A percentile compares a stretch with the other conserved stretches of the same genome.
Evolutionary conservation across 1,140 invertebrate genomes (phyloP).

Genomic region (Fopius arisanus): DNA sequence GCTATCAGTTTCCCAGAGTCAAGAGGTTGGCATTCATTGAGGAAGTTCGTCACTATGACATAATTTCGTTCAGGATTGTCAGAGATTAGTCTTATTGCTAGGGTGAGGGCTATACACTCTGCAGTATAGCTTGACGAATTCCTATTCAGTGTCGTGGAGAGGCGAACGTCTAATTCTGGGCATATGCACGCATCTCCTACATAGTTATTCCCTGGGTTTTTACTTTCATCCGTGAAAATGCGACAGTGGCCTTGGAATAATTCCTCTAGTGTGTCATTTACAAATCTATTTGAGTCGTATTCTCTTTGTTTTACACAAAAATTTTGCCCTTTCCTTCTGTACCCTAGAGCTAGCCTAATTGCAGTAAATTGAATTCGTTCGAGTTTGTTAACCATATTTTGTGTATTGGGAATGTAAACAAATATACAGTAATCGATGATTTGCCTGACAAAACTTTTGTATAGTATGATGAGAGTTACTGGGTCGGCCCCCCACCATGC

Average conservation of each 20-base stretch:
- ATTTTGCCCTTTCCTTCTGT: background rate
- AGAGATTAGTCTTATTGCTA: background rate
- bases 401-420: slow-evolving; percentile 9
- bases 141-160: background rate
- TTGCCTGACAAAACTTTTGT: slow-evolving; percentile 21
- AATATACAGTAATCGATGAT: slow-evolving; percentile 27
- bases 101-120: background rate
- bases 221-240: slow-evolving; percentile 24
- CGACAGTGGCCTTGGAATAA: background rate
- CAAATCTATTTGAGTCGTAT: background rate
- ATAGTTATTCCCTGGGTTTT: background rate
- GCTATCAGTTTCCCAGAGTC: background rate
- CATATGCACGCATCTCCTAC: background rate
- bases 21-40: background rate
- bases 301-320: too few species aligned
- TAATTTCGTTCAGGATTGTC: background rate
- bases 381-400: background rate
- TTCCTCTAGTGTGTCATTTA: background rate
- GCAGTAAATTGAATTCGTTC: background rate
- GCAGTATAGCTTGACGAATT: background rate
- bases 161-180: background rate
- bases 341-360: background rate
- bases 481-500: slow-evolving; percentile 30
- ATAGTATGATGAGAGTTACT: slow-evolving; percentile 1
- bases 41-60: background rate